Conservation (phyloP, 2,797 vertebrate species). For the Tenualosa ilisha region DNA sequence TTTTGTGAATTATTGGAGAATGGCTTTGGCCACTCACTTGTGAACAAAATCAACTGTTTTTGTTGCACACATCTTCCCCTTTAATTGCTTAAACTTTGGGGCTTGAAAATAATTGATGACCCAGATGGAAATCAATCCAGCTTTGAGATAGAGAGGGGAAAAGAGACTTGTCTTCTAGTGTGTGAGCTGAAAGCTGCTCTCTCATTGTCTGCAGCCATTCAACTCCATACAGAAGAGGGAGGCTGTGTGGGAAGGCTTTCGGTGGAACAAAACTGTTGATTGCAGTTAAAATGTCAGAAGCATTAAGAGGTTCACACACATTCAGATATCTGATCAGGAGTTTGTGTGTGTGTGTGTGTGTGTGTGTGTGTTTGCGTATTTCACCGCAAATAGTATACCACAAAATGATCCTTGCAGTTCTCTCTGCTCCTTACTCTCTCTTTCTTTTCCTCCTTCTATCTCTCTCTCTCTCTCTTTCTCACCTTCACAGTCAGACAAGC, state of each 20-base stretch:
- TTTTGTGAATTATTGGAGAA: slow-evolving; percentile 12
- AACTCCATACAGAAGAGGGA: not conserved
- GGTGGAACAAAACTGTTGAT: not conserved
- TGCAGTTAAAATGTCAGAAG: not conserved
- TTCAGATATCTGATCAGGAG: not conserved
- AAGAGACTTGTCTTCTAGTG: not conserved
- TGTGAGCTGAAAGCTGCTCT: not conserved
- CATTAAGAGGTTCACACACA: not conserved
- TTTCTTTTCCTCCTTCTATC: not conserved
- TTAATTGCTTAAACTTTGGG: slow-evolving; percentile 2
- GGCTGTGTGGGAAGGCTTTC: not conserved
- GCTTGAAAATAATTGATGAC: not conserved
- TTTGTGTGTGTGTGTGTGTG: not conserved
- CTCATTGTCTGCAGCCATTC: not conserved
- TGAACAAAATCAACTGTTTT: not conserved
- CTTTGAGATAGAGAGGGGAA: not conserved
- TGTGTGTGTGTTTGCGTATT: not conserved
- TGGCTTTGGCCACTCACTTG: not conserved
- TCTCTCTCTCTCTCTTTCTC: not conserved
- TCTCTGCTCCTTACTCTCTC: not conserved
- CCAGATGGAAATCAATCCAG: not conserved
- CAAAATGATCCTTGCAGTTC: not conserved
- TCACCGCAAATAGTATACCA: not conserved
- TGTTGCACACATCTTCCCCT: not conserved
- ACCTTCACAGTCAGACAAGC: slow-evolving; percentile 34